Base-by-base conservation (phyloP, 2,797 vertebrate genomes). In the Betta splendens region DNA sequence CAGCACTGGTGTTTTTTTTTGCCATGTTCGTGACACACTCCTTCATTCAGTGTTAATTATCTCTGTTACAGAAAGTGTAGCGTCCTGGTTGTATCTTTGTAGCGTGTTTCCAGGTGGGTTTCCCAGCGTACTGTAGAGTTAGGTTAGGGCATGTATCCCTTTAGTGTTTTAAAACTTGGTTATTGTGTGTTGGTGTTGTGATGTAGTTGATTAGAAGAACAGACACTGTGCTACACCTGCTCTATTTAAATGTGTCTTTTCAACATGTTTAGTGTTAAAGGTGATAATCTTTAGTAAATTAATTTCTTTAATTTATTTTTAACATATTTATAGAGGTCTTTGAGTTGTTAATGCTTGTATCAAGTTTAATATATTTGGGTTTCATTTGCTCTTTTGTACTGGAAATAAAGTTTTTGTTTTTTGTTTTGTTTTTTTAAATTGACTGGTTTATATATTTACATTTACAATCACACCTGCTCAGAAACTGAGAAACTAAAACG, bases 241-340 rank as follows among this genome's bases (percentile, higher is more conserved):
- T 81, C 74, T 88, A 86, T 87, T 89, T 88, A 88, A 87, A 81
- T 77, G 68, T 54, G 46, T 80, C 62, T 87, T 88, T 84, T 83
- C 71, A 66, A 81, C 69, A 47, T 45, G 75, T 87, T 88, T 80
- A 89, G 89, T 83, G 79, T 83, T 81, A 45, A 86, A 84, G 77
- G 75, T 80, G 85, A 86, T 83, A 11, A 80, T 81, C 84, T 84
- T 85, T 89, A 90, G 90, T 91, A 92, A 90, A 85, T 92, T 90
- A 87, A 88, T 87, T 86, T 89, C 85, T 92, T 90, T 91, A 88
- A 92, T 91, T 93, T 93, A 93, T 93, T 93, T n/a, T 92, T 92
- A 92, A 91, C 75, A 69, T 93, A 93, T 93, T 93, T 93, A 93
- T 93, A 93, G 90, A 91, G 77, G 77, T 90, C 83, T 71, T 87